These are phyloP conservation scores for Iselma pallidipennis DNA, from an alignment of 2,888 invertebrate genomes.

Conservation along the genomic window DNA sequence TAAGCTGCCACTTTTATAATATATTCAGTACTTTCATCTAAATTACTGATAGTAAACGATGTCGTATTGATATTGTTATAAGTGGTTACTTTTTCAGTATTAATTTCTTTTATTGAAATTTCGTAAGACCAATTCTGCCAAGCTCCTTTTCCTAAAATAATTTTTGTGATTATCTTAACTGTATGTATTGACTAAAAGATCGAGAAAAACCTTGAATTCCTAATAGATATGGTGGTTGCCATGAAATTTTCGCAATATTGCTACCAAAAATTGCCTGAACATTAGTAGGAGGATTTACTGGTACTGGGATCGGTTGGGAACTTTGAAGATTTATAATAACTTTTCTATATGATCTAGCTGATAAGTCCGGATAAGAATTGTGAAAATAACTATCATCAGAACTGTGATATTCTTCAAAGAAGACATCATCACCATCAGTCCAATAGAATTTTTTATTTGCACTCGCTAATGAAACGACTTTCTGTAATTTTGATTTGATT, in stretches of 20 bases:
- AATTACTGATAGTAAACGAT: constrained; percentile 67
- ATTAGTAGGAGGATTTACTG: constrained; percentile 75
- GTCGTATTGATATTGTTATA: constrained; percentile 62
- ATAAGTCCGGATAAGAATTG: constrained; percentile 68
- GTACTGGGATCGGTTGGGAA: constrained; percentile 79
- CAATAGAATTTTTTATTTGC: constrained; percentile 82
- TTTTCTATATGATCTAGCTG: constrained; percentile 48
- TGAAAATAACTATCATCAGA: constrained; percentile 74
- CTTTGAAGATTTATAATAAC: constrained; percentile 64
- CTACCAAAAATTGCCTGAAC: constrained; percentile 83
- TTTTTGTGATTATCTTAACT: not conserved
- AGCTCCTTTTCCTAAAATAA: constrained; percentile 62
- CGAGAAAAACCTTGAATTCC: constrained; percentile 70
- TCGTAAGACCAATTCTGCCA: constrained; percentile 81
- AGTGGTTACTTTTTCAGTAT: constrained; percentile 52
- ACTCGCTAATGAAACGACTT: constrained; percentile 75
- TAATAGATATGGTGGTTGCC: constrained; percentile 78
- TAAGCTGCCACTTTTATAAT: constrained; percentile 79
- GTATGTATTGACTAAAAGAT: not conserved
- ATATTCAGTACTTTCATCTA: constrained; percentile 78
- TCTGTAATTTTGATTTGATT: constrained; percentile 72
- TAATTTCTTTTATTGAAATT: constrained; percentile 66
- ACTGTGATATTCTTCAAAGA: constrained; percentile 77
- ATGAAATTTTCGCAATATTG: constrained; percentile 75
- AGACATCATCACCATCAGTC: constrained; percentile 78